Evolutionary conservation across 2,888 invertebrate species (phyloP).

Genomic region (Cantharis rustica): DNA sequence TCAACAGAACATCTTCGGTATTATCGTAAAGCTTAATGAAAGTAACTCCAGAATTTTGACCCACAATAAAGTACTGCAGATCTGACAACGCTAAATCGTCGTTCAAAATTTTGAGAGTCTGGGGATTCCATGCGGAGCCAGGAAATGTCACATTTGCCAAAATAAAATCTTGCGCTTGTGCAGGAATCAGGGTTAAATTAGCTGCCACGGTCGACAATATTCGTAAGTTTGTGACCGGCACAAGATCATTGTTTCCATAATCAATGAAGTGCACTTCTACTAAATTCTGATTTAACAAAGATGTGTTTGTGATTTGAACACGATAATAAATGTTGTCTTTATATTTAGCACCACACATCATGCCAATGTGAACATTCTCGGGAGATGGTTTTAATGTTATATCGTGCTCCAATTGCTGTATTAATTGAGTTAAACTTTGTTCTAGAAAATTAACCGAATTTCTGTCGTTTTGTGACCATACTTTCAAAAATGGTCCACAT

Average conservation of each 20-base stretch:
- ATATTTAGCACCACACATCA: constrained; percentile 70
- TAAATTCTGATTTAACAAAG: constrained; percentile 58
- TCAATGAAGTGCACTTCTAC: constrained; percentile 72
- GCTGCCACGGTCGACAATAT: constrained; percentile 61
- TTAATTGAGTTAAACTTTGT: constrained; percentile 57
- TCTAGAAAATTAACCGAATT: constrained; percentile 63
- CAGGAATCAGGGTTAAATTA: constrained; percentile 54
- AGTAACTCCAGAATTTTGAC: constrained; percentile 52
- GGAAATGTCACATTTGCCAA: constrained; percentile 62
- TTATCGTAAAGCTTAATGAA: constrained; percentile 59
- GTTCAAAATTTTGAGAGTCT: constrained; percentile 52
- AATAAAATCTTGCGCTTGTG: constrained; percentile 66
- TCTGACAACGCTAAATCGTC: constrained; percentile 55
- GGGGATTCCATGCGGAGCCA: constrained; percentile 61
- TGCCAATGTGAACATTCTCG: constrained; percentile 55
- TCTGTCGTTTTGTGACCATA: constrained; percentile 73
- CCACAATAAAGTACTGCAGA: constrained; percentile 54
- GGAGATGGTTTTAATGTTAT: constrained; percentile 45
- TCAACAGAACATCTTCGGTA: constrained; percentile 58
- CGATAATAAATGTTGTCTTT: constrained; percentile 70
- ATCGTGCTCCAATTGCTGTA: constrained; percentile 58
- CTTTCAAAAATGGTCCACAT: constrained; percentile 70
- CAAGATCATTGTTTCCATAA: constrained; percentile 67
- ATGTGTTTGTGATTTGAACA: constrained; percentile 62
- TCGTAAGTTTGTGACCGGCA: constrained; percentile 65